Evolutionary conservation across 2,797 vertebrate genomes (phyloP).

Genomic region (Yasuhikotakia modesta): DNA sequence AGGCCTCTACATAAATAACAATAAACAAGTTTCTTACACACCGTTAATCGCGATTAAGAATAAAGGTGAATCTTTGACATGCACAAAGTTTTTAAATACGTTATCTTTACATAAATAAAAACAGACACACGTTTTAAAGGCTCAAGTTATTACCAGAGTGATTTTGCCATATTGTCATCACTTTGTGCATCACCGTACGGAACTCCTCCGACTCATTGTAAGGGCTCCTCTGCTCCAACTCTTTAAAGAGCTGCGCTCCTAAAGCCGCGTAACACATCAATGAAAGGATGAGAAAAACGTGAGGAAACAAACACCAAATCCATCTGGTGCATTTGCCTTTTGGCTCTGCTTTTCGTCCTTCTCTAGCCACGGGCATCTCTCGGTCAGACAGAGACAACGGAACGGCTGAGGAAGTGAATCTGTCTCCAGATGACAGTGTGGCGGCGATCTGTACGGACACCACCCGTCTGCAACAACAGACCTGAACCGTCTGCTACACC

Average conservation of each 20-base stretch:
- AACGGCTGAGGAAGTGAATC: slow-evolving; percentile 10
- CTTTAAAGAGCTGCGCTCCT: slow-evolving; percentile 82
- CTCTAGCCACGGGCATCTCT: slow-evolving; percentile 61
- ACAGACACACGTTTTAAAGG: background rate
- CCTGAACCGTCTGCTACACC: background rate
- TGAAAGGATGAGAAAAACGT: slow-evolving; percentile 80
- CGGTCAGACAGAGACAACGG: background rate
- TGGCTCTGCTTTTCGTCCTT: slow-evolving; percentile 43
- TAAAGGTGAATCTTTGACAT: background rate
- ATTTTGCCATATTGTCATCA: slow-evolving; percentile 62
- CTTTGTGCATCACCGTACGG: slow-evolving; percentile 67
- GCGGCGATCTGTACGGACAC: background rate
- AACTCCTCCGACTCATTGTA: slow-evolving; percentile 60
- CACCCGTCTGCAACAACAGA: slow-evolving; percentile 9
- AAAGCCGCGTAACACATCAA: slow-evolving; percentile 85
- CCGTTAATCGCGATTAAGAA: background rate
- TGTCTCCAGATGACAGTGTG: background rate
- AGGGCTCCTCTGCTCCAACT: slow-evolving; percentile 73
- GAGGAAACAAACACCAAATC: slow-evolving; percentile 80
- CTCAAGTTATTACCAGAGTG: slow-evolving; percentile 54
- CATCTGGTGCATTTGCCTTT: slow-evolving; percentile 61
- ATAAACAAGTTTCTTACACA: background rate
- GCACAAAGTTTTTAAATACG: background rate
- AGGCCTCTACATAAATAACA: background rate
- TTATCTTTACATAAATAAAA: too few species aligned